Evolutionary conservation across 2,888 invertebrate species (phyloP), one percentile per base, ranked within the genome.

Genomic region (Gastrophysa polygoni): DNA sequence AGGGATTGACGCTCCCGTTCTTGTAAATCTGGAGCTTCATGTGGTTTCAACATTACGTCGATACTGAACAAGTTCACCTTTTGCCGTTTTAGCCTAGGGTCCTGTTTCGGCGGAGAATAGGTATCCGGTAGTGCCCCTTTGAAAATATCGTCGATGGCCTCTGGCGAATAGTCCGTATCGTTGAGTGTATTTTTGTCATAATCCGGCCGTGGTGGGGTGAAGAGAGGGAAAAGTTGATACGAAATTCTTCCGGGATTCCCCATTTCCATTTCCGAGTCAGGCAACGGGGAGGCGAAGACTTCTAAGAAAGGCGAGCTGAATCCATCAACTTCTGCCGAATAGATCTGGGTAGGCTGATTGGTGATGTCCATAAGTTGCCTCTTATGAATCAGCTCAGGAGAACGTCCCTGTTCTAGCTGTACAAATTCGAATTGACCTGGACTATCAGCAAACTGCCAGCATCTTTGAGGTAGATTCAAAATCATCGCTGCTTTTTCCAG

Each of bases 401-500:
- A 43, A n/a, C 51, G 16, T 34, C 57, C 49, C 24, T 24, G 1
- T 20, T 28, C 11, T 24, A 47, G 17, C 6, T 34, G 49, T 14
- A 16, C 17, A 43, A 62, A 58, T n/a, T 54, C 50, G 20, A 44
- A 59, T 21, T 49, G 0, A 10, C n/a, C 14, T 28, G 59, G 56
- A 32, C 50, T 4, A 32, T 61, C 59, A 8, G 52, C 47, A 29
- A 52, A 64, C 43, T 24, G 50, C 59, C 61, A 61, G 17, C 21
- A 43, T n/a, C 52, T 18, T 46, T 62, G 65, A 21, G 65, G 61
- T 21, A 65, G 24, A 14, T 55, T 44, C 6, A 62, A 28, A 14
- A 58, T 46, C 10, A 65, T 62, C 16, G 28, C 51, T 8, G 61
- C 55, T 18, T 59, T 57, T 56, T 62, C 58, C 11, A 59, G 28